A percentile compares a stretch with the other conserved stretches of the same genome.
phyloP scores from a whole-genome alignment of 2,888 invertebrate genomes.

The Tenthredo amoena region DNA sequence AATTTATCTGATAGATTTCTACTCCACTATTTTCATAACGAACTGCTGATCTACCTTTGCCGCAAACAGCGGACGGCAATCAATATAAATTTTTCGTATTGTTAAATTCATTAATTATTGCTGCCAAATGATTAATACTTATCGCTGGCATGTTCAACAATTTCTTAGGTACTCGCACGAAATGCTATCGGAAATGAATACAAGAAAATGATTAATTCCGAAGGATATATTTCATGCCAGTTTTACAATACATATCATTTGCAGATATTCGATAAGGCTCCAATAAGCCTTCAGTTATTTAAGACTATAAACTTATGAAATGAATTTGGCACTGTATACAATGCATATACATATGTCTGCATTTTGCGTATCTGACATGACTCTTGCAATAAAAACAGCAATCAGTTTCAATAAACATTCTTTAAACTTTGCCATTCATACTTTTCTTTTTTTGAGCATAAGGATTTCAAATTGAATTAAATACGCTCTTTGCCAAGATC shows the following conservation, averaged over 20 bases:
- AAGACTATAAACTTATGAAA: conserved; percentile 32
- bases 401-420: conserved; percentile 20
- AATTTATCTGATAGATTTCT: no score
- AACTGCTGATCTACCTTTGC: no score
- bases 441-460: conserved; percentile 17
- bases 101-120: neutral
- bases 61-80: no score
- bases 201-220: neutral
- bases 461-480: conserved; percentile 15
- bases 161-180: neutral
- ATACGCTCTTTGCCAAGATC: conserved; percentile 5
- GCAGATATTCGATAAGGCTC: conserved; percentile 9
- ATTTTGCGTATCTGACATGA: conserved; percentile 14
- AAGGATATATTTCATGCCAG: conserved; percentile 47
- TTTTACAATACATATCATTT: conserved; percentile 40
- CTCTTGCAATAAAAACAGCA: neutral
- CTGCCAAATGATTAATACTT: neutral
- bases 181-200: neutral
- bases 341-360: conserved; percentile 24
- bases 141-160: neutral
- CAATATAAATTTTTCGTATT: neutral
- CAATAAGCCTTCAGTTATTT: conserved; percentile 15
- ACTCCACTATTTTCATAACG: no score
- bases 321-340: conserved; percentile 46
- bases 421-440: conserved; percentile 26